Base-by-base conservation (phyloP, 2,113 vertebrate species). In the Corythoichthys intestinalis region DNA sequence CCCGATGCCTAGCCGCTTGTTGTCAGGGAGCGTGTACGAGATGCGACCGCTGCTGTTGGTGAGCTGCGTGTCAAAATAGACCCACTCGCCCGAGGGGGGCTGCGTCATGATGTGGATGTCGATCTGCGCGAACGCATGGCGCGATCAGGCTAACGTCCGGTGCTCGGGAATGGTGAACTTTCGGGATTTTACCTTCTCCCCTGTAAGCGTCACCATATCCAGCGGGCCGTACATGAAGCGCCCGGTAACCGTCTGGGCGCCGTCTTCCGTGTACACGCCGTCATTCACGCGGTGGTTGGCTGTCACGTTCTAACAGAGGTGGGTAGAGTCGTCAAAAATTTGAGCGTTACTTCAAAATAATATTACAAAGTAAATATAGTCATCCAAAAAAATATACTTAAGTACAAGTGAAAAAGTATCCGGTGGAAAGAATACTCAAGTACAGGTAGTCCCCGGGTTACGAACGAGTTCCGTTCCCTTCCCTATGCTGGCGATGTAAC, bases 51-150 rank as follows among this genome's bases (percentile, higher is more conserved):
- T 98, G 94, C 93, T 96, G 86, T 95, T 99, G 85, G 95, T 98
- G 85, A 98, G 91, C 87, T 98, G 93, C 0, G 95, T 98, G 90
- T 94, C 90, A 34, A 98, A 95, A 89, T 95, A 91, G 67, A 97
- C 90, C 97, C 97, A 99, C 88, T 98, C 96, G 1, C 97, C 97
- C 0, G 97, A 95, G 0, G 97, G 97, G 0, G 97, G 97, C 85
- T 98, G 96, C 0, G 86, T 96, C 97, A 99, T 99, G 88, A 99
- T 95, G 86, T 99, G 97, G 74, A 98, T 93, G 67, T 99, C 97
- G 84, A 99, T 94, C 97, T 99, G 88, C 53, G 49, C 57, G 46
- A 2, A n/a, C 41, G 4, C 5, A 8, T 12, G 13, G 34, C 12
- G 2, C 2, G 2, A 2, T 35, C 10, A 0, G 14, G 56, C 54